These are phyloP conservation scores for Tuberolachnus salignus DNA, from an alignment of 2,888 invertebrate species.

Conservation along the genomic window DNA sequence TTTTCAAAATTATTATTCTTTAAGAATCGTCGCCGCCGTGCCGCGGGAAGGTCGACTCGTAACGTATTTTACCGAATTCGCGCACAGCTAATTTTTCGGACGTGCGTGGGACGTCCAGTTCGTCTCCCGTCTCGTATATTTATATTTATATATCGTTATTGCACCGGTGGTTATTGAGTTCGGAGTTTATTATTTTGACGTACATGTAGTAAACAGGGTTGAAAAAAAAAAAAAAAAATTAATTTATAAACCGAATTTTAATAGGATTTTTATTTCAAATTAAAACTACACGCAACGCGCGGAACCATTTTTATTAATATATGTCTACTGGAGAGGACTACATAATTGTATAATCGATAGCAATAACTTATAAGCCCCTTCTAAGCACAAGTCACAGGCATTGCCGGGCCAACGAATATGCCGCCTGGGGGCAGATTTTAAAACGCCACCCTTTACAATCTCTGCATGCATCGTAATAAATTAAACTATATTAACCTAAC, in stretches of 20 bases:
- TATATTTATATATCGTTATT: too few relatives aligned
- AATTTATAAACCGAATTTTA: too few relatives aligned
- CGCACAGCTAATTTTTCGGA: slow-evolving; percentile 25
- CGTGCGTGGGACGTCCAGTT: background rate
- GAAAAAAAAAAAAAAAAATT: slow-evolving; percentile 13
- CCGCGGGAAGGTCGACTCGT: slow-evolving; percentile 22
- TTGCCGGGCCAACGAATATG: too few relatives aligned
- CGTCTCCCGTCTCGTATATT: too few relatives aligned
- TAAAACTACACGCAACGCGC: too few relatives aligned
- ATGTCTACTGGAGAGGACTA: too few relatives aligned
- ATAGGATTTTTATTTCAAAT: too few relatives aligned
- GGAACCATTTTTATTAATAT: too few relatives aligned
- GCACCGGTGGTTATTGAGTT: slow-evolving; percentile 17
- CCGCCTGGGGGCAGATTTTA: background rate
- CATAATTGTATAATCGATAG: too few relatives aligned
- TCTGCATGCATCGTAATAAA: background rate
- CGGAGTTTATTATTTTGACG: background rate
- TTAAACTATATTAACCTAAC: background rate
- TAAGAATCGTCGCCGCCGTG: too few relatives aligned
- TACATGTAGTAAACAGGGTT: background rate
- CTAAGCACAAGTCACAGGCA: too few relatives aligned
- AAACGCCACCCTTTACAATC: background rate
- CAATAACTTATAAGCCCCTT: too few relatives aligned
- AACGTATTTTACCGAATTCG: slow-evolving; percentile 8
- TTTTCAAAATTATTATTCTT: slow-evolving; percentile 37